Evolutionary conservation across 2,888 invertebrate species (phyloP).

Genomic region (Sarcophaga subvicina): DNA sequence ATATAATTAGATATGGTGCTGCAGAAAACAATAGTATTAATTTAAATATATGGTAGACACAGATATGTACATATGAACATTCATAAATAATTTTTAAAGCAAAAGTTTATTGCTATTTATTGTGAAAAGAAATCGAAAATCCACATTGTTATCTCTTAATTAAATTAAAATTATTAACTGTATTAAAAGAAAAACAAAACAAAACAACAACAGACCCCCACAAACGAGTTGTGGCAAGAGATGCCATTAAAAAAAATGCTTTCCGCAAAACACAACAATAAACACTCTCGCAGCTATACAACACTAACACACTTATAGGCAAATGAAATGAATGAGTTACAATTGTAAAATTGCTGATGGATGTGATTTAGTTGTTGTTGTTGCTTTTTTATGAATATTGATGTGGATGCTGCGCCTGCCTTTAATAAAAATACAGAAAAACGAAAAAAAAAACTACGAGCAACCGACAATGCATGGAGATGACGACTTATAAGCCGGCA

Average conservation of each 20-base stretch:
- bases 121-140: not conserved
- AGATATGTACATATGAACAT: not conserved
- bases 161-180: not conserved
- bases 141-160: not conserved
- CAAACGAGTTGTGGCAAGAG: slow-evolving; percentile 4
- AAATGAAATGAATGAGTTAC: slow-evolving; percentile 40
- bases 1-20: too few species aligned
- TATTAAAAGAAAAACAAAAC: too few species aligned
- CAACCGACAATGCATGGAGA: slow-evolving; percentile 15
- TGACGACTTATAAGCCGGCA: slow-evolving; percentile 59
- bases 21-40: not conserved
- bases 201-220: slow-evolving; percentile 20
- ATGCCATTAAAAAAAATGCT: slow-evolving; percentile 4
- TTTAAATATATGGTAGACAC: not conserved
- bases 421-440: slow-evolving; percentile 19
- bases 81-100: not conserved
- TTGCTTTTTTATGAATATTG: slow-evolving; percentile 22
- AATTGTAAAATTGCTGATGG: slow-evolving; percentile 41
- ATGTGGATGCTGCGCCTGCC: slow-evolving; percentile 44
- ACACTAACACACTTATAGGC: not conserved
- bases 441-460: not conserved
- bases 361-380: slow-evolving; percentile 40
- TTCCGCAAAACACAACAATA: slow-evolving; percentile 16
- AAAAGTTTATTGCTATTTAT: not conserved
- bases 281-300: not conserved